Evolutionary conservation across 30 jellyfish, hydroid and myxozoan genomes (phyloP), one percentile per base, ranked within the genome.

Genomic region (Sanderia malayensis): DNA sequence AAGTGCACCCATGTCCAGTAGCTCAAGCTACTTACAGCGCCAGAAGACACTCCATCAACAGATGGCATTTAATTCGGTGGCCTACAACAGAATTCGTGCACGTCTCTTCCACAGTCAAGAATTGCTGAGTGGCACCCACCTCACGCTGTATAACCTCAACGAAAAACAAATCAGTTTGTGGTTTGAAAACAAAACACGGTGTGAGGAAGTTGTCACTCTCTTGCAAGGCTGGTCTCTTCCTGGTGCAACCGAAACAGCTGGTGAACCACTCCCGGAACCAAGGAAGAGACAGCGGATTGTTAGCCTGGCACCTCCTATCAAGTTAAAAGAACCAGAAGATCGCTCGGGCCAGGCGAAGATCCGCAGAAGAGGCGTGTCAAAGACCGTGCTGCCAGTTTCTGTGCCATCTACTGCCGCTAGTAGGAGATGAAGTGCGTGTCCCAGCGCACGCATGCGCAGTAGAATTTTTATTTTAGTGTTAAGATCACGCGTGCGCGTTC

Each of bases 131-230:
- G 79, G 8, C 21, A 67, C 79, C 20, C 19, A 44, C n/a, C 41
- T 67, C 30, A 67, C 65, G 44, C 79, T 67, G 46, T 67, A 31
- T 37, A 0, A 44, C 26, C 63, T 67, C 44, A 67, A 67, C 26
- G 65, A 67, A 67, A 24, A 32, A 9, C 44, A 9, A 67, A 41
- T 67, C 11, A 24, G 79, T 28, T 22, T n/a, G n/a, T 67, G 79
- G 79, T 41, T 34, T 7, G 37, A 67, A 67, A 67, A 32, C 22
- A 67, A 33, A 4, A 46, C 79, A 67, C 32, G 79, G 47, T 44
- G 47, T 21, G 79, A 67, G 37, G 63, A 19, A 44, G 44, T 67
- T 7, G 26, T 44, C 66, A 13, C 6, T 2, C 65, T 67, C 1
- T 34, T 67, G 19, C 79, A 41, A 15, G 79, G 79, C 17, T 2